Base-by-base conservation (phyloP, 2,888 invertebrate genomes). In the Cephus spinipes region DNA sequence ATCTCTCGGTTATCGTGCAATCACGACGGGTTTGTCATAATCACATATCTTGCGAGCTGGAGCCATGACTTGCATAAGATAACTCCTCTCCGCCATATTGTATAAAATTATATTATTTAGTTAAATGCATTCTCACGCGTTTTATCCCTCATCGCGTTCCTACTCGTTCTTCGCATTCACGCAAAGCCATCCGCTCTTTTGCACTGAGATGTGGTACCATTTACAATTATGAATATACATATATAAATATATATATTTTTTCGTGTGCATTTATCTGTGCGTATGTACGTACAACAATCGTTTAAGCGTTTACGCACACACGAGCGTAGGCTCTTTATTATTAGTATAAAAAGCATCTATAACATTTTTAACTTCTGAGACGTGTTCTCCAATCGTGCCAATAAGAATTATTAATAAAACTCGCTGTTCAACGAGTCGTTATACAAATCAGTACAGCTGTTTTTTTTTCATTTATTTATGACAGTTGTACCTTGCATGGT, bases 371-470 rank as follows among this genome's bases (percentile, higher is more conserved):
- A 90, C 83, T 87, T 84, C 84, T 85, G 80, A 87, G 83, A 87
- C 76, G 82, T 87, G 83, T 87, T 87, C 86, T 87, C 88, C 85
- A 85, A 90, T 86, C 84, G 90, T 91, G 90, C 90, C 90, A 90
- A 91, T 89, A 87, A 88, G 84, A 86, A 81, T 82, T 84, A 85
- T 87, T 80, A 84, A 85, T 84, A 83, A 86, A 86, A 81, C 82
- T 84, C 76, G 82, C 80, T 82, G 81, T 81, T 86, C 83, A 86
- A 83, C 81, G 79, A 86, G 75, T 81, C 79, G 82, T 87, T 86
- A 83, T 79, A 76, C 35, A 82, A 83, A 35, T 71, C 71, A 78
- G 77, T 77, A 79, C n/a, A 82, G 15, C 33, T 75, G 69, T 76
- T 69, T 76, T 73, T 40, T 78, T 73, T 68, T 75, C 31, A 76